Conservation (phyloP, 2,888 invertebrate genomes). For the Acrocyrtus sp. region DNA sequence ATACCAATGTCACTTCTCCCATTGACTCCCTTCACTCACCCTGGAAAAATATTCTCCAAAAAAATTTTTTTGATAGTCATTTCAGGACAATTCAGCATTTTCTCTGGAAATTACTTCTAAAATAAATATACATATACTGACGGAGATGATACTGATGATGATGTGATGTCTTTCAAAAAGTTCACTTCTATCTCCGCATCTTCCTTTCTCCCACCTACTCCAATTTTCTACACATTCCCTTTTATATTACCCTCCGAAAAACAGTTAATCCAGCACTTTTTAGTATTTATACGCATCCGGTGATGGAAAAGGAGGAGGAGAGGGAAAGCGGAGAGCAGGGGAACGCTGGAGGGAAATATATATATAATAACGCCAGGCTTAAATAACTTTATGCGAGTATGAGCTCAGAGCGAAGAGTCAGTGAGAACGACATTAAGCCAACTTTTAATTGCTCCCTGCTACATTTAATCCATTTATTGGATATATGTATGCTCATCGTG, state of each 20-base stretch:
- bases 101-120: conserved; percentile 2
- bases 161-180: conserved; percentile 35
- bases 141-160: conserved; percentile 23
- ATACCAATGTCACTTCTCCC: too few species aligned
- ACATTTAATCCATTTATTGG: conserved; percentile 55
- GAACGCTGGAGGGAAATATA: conserved; percentile 19
- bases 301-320: not conserved
- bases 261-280: too few species aligned
- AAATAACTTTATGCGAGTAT: conserved; percentile 52
- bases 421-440: conserved; percentile 52
- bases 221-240: too few species aligned
- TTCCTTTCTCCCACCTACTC: not conserved
- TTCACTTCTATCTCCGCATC: conserved; percentile 35
- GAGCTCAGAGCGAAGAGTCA: too few species aligned
- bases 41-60: too few species aligned
- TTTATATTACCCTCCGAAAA: too few species aligned
- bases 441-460: conserved; percentile 54
- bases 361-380: conserved; percentile 52
- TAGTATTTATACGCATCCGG: conserved; percentile 27
- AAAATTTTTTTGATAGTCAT: too few species aligned
- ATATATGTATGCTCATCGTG: conserved; percentile 47
- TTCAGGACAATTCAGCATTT: too few species aligned
- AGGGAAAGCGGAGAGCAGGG: not conserved
- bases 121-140: not conserved
- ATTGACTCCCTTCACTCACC: too few species aligned